Evolutionary conservation across 2,888 invertebrate species (phyloP).

Genomic region (Apamea epomidion): DNA sequence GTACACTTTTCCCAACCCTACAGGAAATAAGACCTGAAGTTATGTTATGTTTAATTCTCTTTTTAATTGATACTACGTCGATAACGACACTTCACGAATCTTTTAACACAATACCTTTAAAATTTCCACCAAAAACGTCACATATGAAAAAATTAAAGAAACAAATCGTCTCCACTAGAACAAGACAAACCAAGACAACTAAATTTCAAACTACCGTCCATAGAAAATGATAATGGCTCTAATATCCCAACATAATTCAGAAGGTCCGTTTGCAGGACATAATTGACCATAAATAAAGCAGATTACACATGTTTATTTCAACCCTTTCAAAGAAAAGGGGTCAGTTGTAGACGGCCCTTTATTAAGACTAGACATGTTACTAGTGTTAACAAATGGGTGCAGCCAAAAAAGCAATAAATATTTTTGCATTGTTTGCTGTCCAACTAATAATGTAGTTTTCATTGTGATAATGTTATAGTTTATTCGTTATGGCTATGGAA

Average conservation of each 20-base stretch:
- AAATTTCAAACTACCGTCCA: slow-evolving; percentile 76
- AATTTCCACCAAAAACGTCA: neutral
- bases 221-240: slow-evolving; percentile 77
- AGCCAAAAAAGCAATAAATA: slow-evolving; percentile 65
- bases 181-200: slow-evolving; percentile 74
- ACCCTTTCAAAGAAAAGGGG: slow-evolving; percentile 75
- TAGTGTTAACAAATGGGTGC: slow-evolving; percentile 69
- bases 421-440: slow-evolving; percentile 56
- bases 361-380: slow-evolving; percentile 62
- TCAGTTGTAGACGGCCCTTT: slow-evolving; percentile 56
- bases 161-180: slow-evolving; percentile 60
- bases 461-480: slow-evolving; percentile 48
- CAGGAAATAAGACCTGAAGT: no score
- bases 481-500: slow-evolving; percentile 54
- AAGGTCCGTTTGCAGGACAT: slow-evolving; percentile 82
- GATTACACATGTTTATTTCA: slow-evolving; percentile 86
- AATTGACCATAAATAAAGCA: slow-evolving; percentile 89
- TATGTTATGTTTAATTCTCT: no score
- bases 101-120: no score
- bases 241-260: slow-evolving; percentile 81
- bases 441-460: slow-evolving; percentile 54
- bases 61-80: no score
- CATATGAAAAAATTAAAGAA: neutral
- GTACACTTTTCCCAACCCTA: neutral
- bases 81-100: no score